Conservation (phyloP, 2,113 vertebrate species). For the Etheostoma cragini region DNA sequence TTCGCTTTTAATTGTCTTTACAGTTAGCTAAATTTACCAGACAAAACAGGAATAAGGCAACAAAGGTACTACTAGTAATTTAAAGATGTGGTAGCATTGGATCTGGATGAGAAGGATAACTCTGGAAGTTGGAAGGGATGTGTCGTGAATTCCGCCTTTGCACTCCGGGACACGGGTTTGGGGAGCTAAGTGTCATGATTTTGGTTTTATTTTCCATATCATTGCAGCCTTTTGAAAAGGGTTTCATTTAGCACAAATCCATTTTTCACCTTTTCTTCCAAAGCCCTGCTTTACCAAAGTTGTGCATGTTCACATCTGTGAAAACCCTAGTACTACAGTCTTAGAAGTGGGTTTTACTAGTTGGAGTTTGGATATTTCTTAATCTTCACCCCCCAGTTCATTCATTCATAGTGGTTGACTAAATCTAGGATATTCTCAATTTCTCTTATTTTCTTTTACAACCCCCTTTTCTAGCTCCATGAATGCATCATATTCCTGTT, state of each 20-base stretch:
- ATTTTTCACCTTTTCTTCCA: neutral
- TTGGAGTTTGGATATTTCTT: neutral
- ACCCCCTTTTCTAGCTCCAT: neutral
- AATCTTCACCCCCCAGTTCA: neutral
- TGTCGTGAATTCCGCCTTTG: no score
- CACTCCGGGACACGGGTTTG: no score
- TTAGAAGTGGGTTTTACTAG: neutral
- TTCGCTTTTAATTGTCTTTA: no score
- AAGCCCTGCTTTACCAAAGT: neutral
- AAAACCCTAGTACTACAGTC: neutral
- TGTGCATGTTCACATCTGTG: neutral
- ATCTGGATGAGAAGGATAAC: no score
- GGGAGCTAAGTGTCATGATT: no score
- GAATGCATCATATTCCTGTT: slow-evolving; percentile 16
- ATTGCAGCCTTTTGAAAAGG: neutral
- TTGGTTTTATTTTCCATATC: no score
- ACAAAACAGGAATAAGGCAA: no score
- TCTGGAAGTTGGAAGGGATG: no score
- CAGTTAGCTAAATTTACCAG: no score
- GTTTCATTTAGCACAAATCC: neutral
- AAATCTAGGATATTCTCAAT: neutral
- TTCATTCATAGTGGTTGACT: neutral
- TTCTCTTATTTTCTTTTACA: neutral
- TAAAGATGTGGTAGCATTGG: no score
- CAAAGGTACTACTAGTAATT: no score